Conservation (phyloP, 2,113 vertebrate species). For the Grus americana region DNA sequence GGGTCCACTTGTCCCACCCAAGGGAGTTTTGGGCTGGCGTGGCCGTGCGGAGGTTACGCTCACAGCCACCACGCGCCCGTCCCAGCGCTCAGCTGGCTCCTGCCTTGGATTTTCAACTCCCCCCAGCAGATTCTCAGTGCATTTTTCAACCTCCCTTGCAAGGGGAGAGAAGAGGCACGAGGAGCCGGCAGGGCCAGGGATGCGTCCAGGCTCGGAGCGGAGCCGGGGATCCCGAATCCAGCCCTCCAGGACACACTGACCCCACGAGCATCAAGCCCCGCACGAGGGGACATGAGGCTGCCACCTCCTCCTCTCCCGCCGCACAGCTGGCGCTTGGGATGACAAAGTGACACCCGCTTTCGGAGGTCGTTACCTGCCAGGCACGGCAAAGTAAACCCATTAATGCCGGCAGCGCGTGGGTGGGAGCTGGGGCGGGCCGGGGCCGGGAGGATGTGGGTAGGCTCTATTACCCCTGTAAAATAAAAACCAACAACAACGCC, state of each 20-base stretch:
- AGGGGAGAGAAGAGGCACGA: neutral
- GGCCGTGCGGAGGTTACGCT: neutral
- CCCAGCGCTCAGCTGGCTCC: neutral
- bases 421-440: neutral
- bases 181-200: neutral
- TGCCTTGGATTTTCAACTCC: neutral
- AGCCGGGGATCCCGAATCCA: neutral
- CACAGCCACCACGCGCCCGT: neutral
- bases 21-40: accelerated
- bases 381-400: neutral
- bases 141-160: neutral
- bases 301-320: neutral
- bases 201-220: accelerated
- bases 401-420: accelerated
- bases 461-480: neutral
- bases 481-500: neutral
- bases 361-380: neutral
- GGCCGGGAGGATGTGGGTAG: neutral
- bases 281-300: accelerated
- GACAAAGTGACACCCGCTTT: neutral
- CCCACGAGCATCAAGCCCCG: accelerated
- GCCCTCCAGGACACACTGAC: neutral
- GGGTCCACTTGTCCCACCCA: accelerated
- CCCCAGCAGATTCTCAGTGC: neutral
- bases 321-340: neutral